These are phyloP conservation scores for Byasa hedistus DNA, from an alignment of 2,888 invertebrate genomes.

Conservation along the genomic window DNA sequence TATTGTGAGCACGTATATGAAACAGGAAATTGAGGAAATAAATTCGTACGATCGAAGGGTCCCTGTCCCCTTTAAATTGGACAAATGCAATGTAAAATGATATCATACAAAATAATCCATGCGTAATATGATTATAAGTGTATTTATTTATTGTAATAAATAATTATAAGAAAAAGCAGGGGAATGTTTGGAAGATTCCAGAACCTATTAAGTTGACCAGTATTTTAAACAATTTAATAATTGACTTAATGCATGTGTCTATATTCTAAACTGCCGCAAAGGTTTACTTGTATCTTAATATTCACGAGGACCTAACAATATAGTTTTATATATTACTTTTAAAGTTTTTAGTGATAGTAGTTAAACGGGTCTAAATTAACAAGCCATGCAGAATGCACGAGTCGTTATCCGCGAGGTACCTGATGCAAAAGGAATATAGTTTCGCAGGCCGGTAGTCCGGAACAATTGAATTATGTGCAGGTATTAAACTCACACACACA, in stretches of 20 bases:
- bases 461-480: conserved; percentile 71
- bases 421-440: conserved; percentile 58
- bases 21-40: conserved; percentile 25
- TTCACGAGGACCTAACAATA: neutral
- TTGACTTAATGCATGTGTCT: neutral
- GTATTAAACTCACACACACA: conserved; percentile 57
- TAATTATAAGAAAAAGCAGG: too few relatives aligned
- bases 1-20: conserved; percentile 46
- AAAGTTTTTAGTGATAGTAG: neutral
- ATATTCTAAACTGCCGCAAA: neutral
- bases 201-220: too few relatives aligned
- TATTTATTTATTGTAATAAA: too few relatives aligned
- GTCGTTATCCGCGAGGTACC: conserved; percentile 39
- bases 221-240: too few relatives aligned
- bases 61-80: neutral
- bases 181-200: too few relatives aligned
- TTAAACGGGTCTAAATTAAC: conserved; percentile 17
- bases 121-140: too few relatives aligned
- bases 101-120: neutral
- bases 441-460: conserved; percentile 61
- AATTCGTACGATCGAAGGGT: conserved; percentile 4
- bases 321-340: neutral
- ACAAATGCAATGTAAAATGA: neutral
- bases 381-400: conserved; percentile 17
- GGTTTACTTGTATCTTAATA: neutral